Conservation (phyloP, 2,888 invertebrate species). For the Arrhopalites spinosus region DNA sequence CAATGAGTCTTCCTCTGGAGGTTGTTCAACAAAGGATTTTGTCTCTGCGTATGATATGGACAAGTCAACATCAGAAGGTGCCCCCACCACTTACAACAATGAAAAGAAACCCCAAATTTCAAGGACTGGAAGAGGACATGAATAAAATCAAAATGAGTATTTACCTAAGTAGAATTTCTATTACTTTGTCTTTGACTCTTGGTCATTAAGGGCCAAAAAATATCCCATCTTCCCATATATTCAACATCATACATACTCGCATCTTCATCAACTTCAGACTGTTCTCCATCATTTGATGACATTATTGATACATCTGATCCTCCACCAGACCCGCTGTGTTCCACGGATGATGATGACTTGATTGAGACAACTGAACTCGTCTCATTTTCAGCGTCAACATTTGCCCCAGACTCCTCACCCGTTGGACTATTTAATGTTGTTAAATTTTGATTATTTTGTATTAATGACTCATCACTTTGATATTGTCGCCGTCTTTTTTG, state of each 20-base stretch:
- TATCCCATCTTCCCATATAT: conserved; percentile 36
- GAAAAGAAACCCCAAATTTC: not conserved
- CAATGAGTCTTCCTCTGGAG: not conserved
- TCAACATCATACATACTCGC: conserved; percentile 28
- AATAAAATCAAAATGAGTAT: not conserved
- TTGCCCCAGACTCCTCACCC: not conserved
- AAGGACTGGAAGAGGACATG: not conserved
- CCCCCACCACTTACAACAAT: conserved; percentile 31
- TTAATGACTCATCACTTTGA: too few relatives aligned
- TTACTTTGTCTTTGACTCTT: conserved; percentile 32
- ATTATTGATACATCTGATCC: not conserved
- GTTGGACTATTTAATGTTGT: too few relatives aligned
- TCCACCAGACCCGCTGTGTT: too few relatives aligned
- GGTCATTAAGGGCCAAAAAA: conserved; percentile 38
- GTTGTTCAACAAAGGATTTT: conserved; percentile 1
- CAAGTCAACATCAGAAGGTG: conserved; percentile 7
- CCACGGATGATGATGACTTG: not conserved
- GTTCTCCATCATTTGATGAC: not conserved
- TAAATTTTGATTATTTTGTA: too few relatives aligned
- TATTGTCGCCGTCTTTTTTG: not conserved
- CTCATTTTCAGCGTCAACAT: not conserved
- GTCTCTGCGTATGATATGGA: not conserved
- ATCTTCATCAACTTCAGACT: not conserved
- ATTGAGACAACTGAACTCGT: not conserved
- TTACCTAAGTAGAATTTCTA: not conserved